Evolutionary conservation across 2,113 vertebrate species (phyloP).

Genomic region (Plectropomus leopardus): DNA sequence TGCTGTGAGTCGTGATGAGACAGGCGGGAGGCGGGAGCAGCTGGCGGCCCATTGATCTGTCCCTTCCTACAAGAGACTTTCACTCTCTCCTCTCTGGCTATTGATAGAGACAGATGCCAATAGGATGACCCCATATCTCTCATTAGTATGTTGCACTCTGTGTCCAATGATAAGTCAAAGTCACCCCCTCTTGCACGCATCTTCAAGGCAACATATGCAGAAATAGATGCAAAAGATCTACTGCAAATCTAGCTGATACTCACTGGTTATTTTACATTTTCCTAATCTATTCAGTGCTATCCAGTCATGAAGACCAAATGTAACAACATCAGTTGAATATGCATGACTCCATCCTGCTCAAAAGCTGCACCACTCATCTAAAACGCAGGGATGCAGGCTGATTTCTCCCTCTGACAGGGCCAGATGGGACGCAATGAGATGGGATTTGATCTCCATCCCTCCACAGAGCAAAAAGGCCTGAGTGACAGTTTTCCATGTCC

Average conservation of each 20-base stretch:
- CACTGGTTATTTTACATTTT: too few relatives aligned
- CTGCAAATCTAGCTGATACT: too few relatives aligned
- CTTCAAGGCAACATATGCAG: neutral
- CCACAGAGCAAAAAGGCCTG: constrained; percentile 48
- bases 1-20: constrained; percentile 49
- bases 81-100: constrained; percentile 30
- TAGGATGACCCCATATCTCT: constrained; percentile 30
- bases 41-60: constrained; percentile 53
- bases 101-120: constrained; percentile 53
- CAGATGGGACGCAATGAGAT: constrained; percentile 64
- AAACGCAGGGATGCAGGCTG: constrained; percentile 43
- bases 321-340: constrained; percentile 50
- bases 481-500: constrained; percentile 50
- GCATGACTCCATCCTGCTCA: constrained; percentile 52
- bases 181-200: constrained; percentile 2
- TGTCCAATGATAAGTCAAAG: constrained; percentile 43
- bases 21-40: constrained; percentile 29
- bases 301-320: constrained; percentile 16
- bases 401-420: constrained; percentile 63
- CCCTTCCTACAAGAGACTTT: constrained; percentile 35
- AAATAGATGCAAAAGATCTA: neutral
- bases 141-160: constrained; percentile 12
- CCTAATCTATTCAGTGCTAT: constrained; percentile 11
- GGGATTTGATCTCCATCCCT: constrained; percentile 67
- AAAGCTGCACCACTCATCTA: constrained; percentile 54